Evolutionary conservation across 2,888 invertebrate species (phyloP), one percentile per base, ranked within the genome.

Genomic region (Andricus quercusramuli): DNA sequence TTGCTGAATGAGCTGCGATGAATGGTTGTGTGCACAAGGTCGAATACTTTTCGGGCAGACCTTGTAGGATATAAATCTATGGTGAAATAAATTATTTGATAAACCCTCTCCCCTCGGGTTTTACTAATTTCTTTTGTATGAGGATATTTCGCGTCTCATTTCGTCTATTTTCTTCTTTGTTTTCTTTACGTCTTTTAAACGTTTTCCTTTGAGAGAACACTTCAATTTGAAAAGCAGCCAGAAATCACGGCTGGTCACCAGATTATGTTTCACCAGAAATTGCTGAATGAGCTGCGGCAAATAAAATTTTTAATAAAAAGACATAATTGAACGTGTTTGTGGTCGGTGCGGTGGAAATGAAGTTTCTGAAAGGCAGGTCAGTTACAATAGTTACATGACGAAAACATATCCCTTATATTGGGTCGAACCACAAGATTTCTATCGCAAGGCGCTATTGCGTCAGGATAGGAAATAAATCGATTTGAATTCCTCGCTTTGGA

Each of bases 371-470:
- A 79, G 88, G 81, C 88, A 88, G 90, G 89, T 90, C 89, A 90
- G 89, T 90, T 90, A 86, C 86, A 87, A 90, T 89, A 90, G 89
- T 90, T 90, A 86, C 86, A 87, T 86, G 88, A 87, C 88, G 86
- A 89, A 89, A 88, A 87, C 86, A 82, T 86, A 86, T 83, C 85
- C 85, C 83, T 81, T 83, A 86, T 86, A 87, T 85, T 82, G 84
- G 85, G 79, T 66, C 83, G 85, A 82, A 90, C 89, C 89, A 79
- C 89, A 89, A 86, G 89, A 90, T 90, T 90, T 86, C 83, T 80
- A 80, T 85, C 78, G 83, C 88, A 83, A 85, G 83, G 80, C 81
- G 83, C 79, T 59, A 83, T 84, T 87, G 86, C 85, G 83, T 82
- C 86, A 85, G 79, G 82, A 51, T 29, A 78, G 41, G 2, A 32